Evolutionary conservation across 2,797 vertebrate species (phyloP).

Genomic region (Parauchenoglanis ngamensis): DNA sequence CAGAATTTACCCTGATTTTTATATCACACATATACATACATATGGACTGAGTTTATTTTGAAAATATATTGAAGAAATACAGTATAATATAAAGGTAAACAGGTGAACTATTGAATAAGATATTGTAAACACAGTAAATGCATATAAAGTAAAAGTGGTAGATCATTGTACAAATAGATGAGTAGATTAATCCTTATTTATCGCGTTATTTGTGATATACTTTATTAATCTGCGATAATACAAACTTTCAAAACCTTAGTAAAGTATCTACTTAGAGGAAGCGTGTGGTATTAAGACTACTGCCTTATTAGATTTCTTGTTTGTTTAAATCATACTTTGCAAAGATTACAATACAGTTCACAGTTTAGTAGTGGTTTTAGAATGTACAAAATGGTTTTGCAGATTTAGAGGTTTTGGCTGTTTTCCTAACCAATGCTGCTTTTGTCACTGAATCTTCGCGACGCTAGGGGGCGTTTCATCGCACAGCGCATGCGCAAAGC

Average conservation of each 20-base stretch:
- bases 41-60: neutral
- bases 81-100: neutral
- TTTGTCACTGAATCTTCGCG: neutral
- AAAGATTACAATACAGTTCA: neutral
- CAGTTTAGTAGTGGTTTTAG: neutral
- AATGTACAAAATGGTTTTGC: neutral
- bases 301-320: neutral
- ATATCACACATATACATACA: neutral
- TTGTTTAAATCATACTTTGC: neutral
- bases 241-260: neutral
- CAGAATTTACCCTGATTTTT: neutral
- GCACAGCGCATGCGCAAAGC: slow-evolving; percentile 43
- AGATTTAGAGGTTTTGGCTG: neutral
- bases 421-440: neutral
- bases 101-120: neutral
- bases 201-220: neutral
- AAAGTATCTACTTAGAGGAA: neutral
- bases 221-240: neutral
- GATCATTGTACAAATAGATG: neutral
- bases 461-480: neutral
- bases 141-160: neutral
- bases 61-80: neutral
- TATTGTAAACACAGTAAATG: neutral
- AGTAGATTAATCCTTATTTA: neutral
- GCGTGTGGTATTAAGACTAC: neutral